Evolutionary conservation across 2,797 vertebrate species (phyloP).

Genomic region (Gymnoscopelus microlampas): DNA sequence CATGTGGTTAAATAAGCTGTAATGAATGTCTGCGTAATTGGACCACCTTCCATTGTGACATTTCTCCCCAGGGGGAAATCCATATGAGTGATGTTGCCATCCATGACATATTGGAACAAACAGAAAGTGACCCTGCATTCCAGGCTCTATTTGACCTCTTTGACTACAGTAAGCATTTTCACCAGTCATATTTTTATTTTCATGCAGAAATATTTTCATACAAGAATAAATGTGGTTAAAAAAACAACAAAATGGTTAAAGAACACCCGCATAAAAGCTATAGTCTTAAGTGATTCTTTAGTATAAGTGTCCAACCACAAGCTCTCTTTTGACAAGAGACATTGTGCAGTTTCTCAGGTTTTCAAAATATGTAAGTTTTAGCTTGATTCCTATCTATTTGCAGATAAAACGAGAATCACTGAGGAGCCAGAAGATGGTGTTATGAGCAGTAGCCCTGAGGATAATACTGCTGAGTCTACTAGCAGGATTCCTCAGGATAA

Average conservation of each 20-base stretch:
- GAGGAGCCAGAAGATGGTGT: constrained; percentile 77
- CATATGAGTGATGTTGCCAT: constrained; percentile 98
- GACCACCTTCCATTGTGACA: background rate
- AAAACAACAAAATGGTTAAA: too few relatives aligned
- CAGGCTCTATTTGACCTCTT: constrained; percentile 98
- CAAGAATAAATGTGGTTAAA: background rate
- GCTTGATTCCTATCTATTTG: constrained; percentile 20
- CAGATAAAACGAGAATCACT: constrained; percentile 87
- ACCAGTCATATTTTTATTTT: background rate
- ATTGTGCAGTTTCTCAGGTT: background rate
- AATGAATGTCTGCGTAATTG: too few relatives aligned
- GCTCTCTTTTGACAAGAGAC: background rate
- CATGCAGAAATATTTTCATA: background rate
- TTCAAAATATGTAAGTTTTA: too few relatives aligned
- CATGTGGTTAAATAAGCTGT: too few relatives aligned
- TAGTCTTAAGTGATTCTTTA: background rate
- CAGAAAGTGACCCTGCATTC: constrained; percentile 97
- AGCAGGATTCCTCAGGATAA: constrained; percentile 77
- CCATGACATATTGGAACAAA: constrained; percentile 96
- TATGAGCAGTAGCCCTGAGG: constrained; percentile 73
- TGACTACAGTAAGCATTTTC: constrained; percentile 87
- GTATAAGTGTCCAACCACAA: background rate
- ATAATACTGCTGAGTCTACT: constrained; percentile 69
- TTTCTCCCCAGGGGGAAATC: constrained; percentile 88
- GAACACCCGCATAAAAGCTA: too few relatives aligned